These are phyloP conservation scores for Plebejus anna DNA, from an alignment of 2,888 invertebrate genomes.

Conservation along the genomic window DNA sequence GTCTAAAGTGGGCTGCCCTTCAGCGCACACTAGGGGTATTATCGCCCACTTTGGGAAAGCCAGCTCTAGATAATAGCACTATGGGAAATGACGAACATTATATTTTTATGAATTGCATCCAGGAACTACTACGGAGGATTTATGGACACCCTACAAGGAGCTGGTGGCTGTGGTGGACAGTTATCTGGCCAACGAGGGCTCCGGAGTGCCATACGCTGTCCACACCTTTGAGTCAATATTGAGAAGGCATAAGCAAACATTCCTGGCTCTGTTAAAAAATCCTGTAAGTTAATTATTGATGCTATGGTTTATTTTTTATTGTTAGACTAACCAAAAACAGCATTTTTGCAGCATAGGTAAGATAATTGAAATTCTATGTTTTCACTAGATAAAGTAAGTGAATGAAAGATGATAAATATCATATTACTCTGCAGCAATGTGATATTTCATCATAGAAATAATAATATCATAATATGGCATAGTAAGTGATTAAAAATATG, in stretches of 20 bases:
- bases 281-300: conserved; percentile 83
- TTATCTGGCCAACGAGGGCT: conserved; percentile 81
- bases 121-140: conserved; percentile 82
- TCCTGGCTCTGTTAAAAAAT: conserved; percentile 90
- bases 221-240: conserved; percentile 87
- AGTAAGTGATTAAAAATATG: too few relatives aligned
- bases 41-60: too few relatives aligned
- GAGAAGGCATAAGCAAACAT: conserved; percentile 91
- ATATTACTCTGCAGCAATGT: too few relatives aligned
- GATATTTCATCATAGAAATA: too few relatives aligned
- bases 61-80: not conserved
- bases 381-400: too few relatives aligned
- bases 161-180: conserved; percentile 85
- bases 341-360: not conserved
- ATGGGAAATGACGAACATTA: not conserved
- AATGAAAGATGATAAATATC: not conserved
- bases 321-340: not conserved
- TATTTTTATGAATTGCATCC: conserved; percentile 25
- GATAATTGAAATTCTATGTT: not conserved
- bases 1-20: too few relatives aligned
- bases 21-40: too few relatives aligned
- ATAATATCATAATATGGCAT: too few relatives aligned
- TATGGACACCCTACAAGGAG: conserved; percentile 92
- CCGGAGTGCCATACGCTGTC: conserved; percentile 79
- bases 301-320: too few relatives aligned